These are phyloP conservation scores for Parapristionchus giblindavisi DNA, from an alignment of 2,888 invertebrate species.

Conservation along the genomic window DNA sequence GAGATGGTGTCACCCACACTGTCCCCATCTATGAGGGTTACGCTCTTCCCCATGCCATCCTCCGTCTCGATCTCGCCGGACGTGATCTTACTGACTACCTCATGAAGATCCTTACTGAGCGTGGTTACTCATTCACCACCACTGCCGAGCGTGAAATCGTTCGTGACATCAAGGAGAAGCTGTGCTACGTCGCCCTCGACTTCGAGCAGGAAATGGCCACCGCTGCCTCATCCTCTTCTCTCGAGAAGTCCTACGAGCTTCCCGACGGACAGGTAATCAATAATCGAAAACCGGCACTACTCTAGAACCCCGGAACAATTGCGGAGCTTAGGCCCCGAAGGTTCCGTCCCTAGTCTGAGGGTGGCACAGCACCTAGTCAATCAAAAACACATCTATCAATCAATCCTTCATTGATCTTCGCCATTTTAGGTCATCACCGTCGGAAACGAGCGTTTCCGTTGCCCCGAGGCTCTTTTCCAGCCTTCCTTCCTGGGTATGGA, in stretches of 20 bases:
- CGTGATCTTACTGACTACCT: slow-evolving; percentile 75
- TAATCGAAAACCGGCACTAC: no score
- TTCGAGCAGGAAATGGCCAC: slow-evolving; percentile 95
- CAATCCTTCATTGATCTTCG: background rate
- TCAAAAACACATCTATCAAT: slow-evolving; percentile 32
- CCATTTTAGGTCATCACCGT: slow-evolving; percentile 75
- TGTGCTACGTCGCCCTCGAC: slow-evolving; percentile 99
- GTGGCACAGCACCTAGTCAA: background rate
- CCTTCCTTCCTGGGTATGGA: slow-evolving; percentile 82
- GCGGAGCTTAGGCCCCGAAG: no score
- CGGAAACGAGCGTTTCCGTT: slow-evolving; percentile 82
- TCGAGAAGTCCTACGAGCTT: slow-evolving; percentile 89
- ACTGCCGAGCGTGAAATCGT: slow-evolving; percentile 82
- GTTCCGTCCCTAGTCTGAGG: no score
- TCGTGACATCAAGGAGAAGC: slow-evolving; percentile 89
- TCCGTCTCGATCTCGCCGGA: slow-evolving; percentile 74
- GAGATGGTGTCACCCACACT: slow-evolving; percentile 86
- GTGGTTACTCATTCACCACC: slow-evolving; percentile 71
- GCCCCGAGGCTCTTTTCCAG: slow-evolving; percentile 88
- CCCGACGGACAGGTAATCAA: slow-evolving; percentile 86
- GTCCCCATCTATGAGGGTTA: slow-evolving; percentile 83
- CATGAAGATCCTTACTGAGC: slow-evolving; percentile 74
- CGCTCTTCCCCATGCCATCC: slow-evolving; percentile 72
- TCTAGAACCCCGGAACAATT: no score
- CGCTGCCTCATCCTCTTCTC: slow-evolving; percentile 86